A percentile compares a stretch with the other conserved stretches of the same genome.
These are phyloP conservation scores for Hafferia zeledoni DNA, from an alignment of 2,797 vertebrate genomes.

Conservation along the genomic window DNA sequence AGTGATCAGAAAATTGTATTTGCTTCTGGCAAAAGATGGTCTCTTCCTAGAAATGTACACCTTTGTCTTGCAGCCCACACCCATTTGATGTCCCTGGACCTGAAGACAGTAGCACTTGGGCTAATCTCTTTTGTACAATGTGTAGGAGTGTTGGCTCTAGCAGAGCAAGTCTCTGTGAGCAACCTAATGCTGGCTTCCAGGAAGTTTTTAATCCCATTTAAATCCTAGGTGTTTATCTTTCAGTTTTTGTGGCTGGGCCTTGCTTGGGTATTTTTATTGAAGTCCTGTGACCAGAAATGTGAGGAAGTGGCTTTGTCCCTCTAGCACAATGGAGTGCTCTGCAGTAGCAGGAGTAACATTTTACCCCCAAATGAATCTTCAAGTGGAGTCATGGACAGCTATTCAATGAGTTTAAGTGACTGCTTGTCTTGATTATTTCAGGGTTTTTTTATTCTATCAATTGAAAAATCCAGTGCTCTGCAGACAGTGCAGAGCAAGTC, in stretches of 20 bases:
- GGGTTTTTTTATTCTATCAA: not conserved
- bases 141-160: not conserved
- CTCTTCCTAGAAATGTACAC: not conserved
- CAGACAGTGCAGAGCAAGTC: not conserved
- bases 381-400: not conserved
- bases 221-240: not conserved
- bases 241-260: not conserved
- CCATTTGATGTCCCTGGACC: not conserved
- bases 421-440: not conserved
- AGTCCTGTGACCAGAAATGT: not conserved
- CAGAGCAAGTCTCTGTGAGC: not conserved
- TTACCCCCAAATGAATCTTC: not conserved
- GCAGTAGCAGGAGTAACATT: not conserved
- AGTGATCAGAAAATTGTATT: not conserved
- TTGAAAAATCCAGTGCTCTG: not conserved
- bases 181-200: not conserved
- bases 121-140: not conserved
- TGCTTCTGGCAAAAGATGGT: not conserved
- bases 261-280: not conserved
- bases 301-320: not conserved
- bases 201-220: not conserved
- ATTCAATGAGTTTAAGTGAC: not conserved
- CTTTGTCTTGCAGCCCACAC: not conserved
- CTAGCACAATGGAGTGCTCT: not conserved
- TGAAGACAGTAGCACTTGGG: not conserved